Percentiles rank a stretch among this genome's conserved stretches.
phyloP scores from a whole-genome alignment of 2,888 invertebrate genomes.

The Lochmaea crataegi region DNA sequence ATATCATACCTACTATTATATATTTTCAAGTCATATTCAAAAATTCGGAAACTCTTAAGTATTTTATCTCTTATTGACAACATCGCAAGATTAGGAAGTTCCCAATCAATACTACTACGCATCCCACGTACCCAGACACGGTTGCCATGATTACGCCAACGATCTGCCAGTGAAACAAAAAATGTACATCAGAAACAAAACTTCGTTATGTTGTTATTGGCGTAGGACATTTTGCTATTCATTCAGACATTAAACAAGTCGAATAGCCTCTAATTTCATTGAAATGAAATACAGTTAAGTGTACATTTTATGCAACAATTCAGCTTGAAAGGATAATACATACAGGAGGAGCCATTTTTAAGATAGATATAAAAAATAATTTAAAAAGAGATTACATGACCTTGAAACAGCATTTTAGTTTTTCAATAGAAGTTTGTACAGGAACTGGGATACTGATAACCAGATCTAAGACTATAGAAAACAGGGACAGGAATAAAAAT shows the following conservation, averaged over 20 bases:
- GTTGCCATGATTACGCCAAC: constrained; percentile 34
- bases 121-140: constrained; percentile 42
- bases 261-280: not conserved
- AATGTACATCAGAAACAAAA: not conserved
- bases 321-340: no score
- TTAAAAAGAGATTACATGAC: no score
- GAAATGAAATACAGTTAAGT: not conserved
- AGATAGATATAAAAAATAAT: no score
- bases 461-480: no score
- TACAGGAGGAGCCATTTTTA: no score
- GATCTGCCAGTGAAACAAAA: constrained; percentile 3
- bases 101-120: constrained; percentile 41
- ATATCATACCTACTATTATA: no score
- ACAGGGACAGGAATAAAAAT: no score
- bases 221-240: not conserved
- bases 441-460: no score
- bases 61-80: not conserved
- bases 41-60: not conserved
- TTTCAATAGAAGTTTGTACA: no score
- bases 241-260: not conserved
- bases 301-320: no score
- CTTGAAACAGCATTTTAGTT: no score
- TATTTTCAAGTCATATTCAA: no score
- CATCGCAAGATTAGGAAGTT: constrained; percentile 26
- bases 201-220: not conserved